These are phyloP conservation scores for Sigmodon hispidus DNA, from an alignment of 2,113 vertebrate species.

Conservation along the genomic window DNA sequence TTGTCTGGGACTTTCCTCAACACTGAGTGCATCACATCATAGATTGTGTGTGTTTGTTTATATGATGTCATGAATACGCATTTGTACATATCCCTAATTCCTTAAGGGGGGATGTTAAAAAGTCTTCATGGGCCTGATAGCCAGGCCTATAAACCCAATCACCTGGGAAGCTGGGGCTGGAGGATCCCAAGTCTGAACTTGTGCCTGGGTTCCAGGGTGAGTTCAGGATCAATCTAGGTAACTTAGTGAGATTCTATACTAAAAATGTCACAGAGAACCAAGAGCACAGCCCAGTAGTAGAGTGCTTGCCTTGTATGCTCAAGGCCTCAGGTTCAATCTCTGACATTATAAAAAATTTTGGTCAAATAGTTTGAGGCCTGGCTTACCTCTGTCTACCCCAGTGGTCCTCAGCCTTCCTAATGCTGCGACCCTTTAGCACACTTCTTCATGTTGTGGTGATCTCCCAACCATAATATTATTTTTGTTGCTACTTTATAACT, in stretches of 20 bases:
- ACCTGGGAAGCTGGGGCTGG: neutral
- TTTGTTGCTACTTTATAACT: neutral
- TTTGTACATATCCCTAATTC: neutral
- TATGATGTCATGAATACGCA: neutral
- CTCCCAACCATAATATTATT: neutral
- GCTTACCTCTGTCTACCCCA: neutral
- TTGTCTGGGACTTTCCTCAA: neutral
- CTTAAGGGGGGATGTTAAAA: neutral
- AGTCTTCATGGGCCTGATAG: neutral
- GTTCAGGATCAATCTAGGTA: neutral
- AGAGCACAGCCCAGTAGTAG: neutral
- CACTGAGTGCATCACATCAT: neutral
- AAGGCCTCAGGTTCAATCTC: neutral
- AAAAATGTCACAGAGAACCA: neutral
- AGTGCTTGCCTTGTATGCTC: neutral
- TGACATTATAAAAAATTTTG: neutral
- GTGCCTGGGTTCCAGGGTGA: neutral
- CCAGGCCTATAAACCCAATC: neutral
- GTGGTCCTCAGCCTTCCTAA: neutral
- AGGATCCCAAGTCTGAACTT: neutral
- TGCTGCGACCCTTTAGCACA: neutral
- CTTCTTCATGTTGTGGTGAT: neutral
- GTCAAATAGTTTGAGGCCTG: neutral
- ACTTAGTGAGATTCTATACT: neutral
- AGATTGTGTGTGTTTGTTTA: neutral